A percentile compares a stretch with the other conserved stretches of the same genome.
phyloP scores from a whole-genome alignment of 1,140 invertebrate species.

The Wiebesia pumilae region DNA sequence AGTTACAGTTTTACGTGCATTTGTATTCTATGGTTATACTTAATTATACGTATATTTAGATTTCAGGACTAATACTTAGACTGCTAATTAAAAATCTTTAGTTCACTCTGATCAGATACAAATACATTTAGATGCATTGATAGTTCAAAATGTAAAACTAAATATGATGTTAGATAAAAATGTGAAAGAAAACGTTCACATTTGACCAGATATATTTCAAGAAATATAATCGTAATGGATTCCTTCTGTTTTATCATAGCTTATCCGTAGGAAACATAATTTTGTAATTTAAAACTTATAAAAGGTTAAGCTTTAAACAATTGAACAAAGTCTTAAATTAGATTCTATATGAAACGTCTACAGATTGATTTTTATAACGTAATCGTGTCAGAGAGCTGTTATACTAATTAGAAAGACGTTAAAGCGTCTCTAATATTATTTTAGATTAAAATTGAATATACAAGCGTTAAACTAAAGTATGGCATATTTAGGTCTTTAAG shows the following conservation, averaged over 20 bases:
- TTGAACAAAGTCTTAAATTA: neutral
- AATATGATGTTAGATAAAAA: neutral
- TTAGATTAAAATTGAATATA: neutral
- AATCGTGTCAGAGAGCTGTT: neutral
- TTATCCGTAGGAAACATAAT: neutral
- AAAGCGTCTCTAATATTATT: conserved; percentile 31
- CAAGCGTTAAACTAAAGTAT: neutral
- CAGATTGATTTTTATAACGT: neutral
- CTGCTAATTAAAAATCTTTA: too few relatives aligned
- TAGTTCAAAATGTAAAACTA: neutral
- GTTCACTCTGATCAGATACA: neutral
- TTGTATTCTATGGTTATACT: neutral
- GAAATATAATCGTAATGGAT: neutral
- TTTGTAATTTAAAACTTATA: neutral
- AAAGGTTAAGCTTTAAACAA: neutral
- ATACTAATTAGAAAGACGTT: conserved; percentile 8
- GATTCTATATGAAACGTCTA: neutral
- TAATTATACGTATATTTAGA: neutral
- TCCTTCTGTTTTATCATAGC: too few relatives aligned
- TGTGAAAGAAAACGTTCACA: neutral
- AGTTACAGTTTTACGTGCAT: neutral
- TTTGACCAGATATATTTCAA: neutral
- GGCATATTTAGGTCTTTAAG: neutral
- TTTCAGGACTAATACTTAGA: too few relatives aligned
- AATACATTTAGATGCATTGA: neutral